Evolutionary conservation across 2,888 invertebrate species (phyloP), one percentile per base, ranked within the genome.

Genomic region (Ormyrus rosae): DNA sequence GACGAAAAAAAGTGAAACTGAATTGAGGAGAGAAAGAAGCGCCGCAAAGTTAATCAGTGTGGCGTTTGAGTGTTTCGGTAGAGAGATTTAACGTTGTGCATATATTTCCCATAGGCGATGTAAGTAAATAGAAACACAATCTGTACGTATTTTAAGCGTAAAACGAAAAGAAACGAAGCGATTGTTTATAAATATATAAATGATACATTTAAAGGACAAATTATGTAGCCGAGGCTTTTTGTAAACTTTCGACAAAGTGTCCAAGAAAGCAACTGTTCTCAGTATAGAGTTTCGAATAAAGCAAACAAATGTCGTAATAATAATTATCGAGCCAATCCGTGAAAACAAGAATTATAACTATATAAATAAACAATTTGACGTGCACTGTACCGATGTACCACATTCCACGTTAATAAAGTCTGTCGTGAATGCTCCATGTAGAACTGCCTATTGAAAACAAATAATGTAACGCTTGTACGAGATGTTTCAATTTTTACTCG

Each of bases 31-130:
- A 58, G n/a, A 80, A 75, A 82, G 8, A 67, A 60, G 53, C n/a
- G 67, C 51, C 48, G 53, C 70, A 70, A 77, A 80, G 84, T 84
- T 86, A 89, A 88, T 90, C 84, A 87, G 88, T 90, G 90, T 90
- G 90, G 89, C 87, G 90, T 90, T 90, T 90, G 89, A 87, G 86
- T 90, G 89, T 90, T 78, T 88, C 86, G 85, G 87, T 90, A 90
- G 89, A 89, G 87, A 90, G 86, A 86, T 90, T 89, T 89, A 89
- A 89, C 85, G 87, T 88, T 86, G 86, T 88, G 89, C 84, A 88
- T 88, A 79, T 76, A 63, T 76, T 76, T 80, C 80, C 65, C 77
- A 63, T 81, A 56, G 60, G 64, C 48, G 11, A 46, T 78, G 65
- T 72, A 64, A 76, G 55, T 50, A 60, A 34, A 69, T 69, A 67